Base-by-base conservation (phyloP, 2,797 vertebrate species). In the Leucoraja ocellata region DNA sequence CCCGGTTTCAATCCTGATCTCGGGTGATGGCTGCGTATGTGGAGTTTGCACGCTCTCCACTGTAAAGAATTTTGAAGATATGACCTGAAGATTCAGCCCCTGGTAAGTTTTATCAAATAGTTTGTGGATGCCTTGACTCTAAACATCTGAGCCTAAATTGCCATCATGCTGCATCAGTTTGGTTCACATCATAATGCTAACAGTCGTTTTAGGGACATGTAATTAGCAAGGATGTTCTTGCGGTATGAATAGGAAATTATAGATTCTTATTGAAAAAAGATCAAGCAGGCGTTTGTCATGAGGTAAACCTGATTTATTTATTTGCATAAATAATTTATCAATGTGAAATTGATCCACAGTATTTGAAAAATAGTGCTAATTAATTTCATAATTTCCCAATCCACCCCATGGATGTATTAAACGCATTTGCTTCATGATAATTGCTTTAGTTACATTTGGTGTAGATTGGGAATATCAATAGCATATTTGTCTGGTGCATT, bases 171-270 rank as follows among this genome's bases (percentile, higher is more conserved):
- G 25, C 23, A 23, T 92, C 13, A 74, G 46, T 46, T 54, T 91
- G 73, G 68, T 46, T 91, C 23, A 39, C 68, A 91, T 25, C 21
- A 4, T 76, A 76, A 54, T 46, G 84, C 90, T 92, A 7, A 14
- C 71, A 28, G 68, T 71, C 54, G 36, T 71, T 92, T 92, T 92
- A 73, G 73, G 14, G 36, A n/a, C 23, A 76, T 39, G 23, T 74
- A 92, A 92, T 92, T 92, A 92, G 23, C 71, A 54, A 92, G 68
- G 32, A 28, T 54, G 25, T 92, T 54, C 73, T 14, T n/a, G 5
- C 76, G 90, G 76, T 71, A 92, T 39, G 54, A 7, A 46, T 11
- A 54, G 90, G 39, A 92, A 74, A 28, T 92, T 92, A 58, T 21
- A 74, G 73, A 74, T 92, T 71, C 46, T 36, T 23, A 74, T 92